These are phyloP conservation scores for Leucoraja erinaceus DNA, from an alignment of 2,113 vertebrate genomes.

Conservation along the genomic window DNA sequence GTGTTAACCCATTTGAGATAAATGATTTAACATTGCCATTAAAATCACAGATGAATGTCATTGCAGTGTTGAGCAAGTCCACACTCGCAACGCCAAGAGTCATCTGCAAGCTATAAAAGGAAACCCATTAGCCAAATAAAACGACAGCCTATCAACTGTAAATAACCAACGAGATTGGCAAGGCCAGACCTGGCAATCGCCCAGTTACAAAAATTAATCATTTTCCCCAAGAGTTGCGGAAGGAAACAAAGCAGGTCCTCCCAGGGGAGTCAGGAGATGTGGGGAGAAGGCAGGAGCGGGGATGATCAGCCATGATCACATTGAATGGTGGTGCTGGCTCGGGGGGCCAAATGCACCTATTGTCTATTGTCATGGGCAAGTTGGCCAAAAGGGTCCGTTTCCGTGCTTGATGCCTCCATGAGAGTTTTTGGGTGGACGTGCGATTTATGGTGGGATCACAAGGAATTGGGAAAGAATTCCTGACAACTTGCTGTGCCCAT, in stretches of 20 bases:
- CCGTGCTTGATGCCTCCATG: too few species aligned
- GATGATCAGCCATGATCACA: too few species aligned
- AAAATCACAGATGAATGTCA: constrained; percentile 31
- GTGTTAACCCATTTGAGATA: constrained; percentile 27
- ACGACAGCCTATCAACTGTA: constrained; percentile 25
- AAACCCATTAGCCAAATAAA: constrained; percentile 36
- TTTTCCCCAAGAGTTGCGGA: not conserved
- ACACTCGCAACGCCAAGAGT: constrained; percentile 7
- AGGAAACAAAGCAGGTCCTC: not conserved
- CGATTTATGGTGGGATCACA: not conserved
- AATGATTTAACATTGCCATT: constrained; percentile 31
- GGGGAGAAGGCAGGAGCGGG: too few species aligned
- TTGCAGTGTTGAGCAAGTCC: constrained; percentile 18
- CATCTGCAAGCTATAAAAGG: constrained; percentile 29
- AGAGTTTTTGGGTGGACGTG: too few species aligned
- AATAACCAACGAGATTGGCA: constrained; percentile 27
- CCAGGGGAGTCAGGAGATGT: too few species aligned
- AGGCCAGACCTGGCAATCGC: not conserved
- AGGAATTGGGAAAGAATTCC: not conserved
- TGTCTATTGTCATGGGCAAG: too few species aligned
- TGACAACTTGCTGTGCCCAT: too few species aligned
- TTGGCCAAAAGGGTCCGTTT: too few species aligned
- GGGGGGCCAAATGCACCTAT: too few species aligned
- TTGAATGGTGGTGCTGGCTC: too few species aligned
- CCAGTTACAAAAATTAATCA: not conserved